Conservation (phyloP, 2,888 invertebrate genomes). For the Hypomecis punctinalis region DNA sequence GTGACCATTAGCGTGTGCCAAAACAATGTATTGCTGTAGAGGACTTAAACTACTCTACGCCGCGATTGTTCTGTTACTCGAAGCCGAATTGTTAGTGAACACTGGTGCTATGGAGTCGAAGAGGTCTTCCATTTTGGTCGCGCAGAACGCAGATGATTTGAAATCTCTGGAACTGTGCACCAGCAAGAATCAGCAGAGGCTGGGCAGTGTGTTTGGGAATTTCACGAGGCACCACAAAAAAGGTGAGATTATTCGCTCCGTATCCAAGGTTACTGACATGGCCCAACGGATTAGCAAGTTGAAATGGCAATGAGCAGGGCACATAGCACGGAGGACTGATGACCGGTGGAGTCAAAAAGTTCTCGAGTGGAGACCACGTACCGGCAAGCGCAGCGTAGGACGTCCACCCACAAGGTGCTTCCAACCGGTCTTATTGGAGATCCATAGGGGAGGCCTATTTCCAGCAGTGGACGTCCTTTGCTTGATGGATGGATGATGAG, state of each 20-base stretch:
- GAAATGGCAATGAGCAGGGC: no score
- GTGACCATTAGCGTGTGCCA: conserved; percentile 76
- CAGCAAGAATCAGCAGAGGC: conserved; percentile 74
- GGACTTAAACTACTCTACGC: conserved; percentile 80
- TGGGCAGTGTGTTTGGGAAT: conserved; percentile 80
- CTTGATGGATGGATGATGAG: no score
- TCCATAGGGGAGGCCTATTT: no score
- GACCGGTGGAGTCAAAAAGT: no score
- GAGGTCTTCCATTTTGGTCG: conserved; percentile 73
- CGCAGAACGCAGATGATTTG: conserved; percentile 75
- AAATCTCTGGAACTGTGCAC: conserved; percentile 77
- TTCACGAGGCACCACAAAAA: conserved; percentile 81
- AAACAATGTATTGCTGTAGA: conserved; percentile 83
- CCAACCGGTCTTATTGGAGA: no score
- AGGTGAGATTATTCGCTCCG: conserved; percentile 55
- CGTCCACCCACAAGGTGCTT: no score
- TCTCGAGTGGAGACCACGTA: no score
- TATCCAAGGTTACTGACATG: no score
- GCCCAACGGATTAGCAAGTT: no score
- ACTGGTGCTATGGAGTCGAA: conserved; percentile 79
- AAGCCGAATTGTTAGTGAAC: conserved; percentile 75
- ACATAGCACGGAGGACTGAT: no score
- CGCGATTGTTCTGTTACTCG: conserved; percentile 74
- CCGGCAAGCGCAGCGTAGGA: no score
- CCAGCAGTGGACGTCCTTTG: no score